Conservation (phyloP, 2,113 vertebrate species). For the Heterotilapia buettikoferi region DNA sequence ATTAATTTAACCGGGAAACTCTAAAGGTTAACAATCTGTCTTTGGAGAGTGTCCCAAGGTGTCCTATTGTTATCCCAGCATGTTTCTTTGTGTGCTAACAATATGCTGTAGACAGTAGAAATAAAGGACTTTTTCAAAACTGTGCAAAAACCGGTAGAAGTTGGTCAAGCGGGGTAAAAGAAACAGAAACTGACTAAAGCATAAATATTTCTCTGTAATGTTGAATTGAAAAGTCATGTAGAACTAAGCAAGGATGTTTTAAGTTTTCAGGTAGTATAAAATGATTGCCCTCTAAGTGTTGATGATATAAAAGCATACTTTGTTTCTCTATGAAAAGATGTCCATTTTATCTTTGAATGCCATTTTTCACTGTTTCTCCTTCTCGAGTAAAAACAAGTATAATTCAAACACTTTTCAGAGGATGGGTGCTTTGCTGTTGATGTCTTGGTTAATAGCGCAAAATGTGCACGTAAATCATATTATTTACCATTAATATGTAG, state of each 20-base stretch:
- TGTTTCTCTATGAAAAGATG: background rate
- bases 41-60: background rate
- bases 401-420: background rate
- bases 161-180: background rate
- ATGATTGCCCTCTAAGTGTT: background rate
- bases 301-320: background rate
- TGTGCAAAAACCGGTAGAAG: background rate
- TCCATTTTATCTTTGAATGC: background rate
- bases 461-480: background rate
- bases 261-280: background rate
- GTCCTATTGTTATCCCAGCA: background rate
- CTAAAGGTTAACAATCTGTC: background rate
- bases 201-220: background rate
- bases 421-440: background rate
- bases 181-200: background rate
- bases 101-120: background rate
- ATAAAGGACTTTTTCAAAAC: background rate
- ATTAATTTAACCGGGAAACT: background rate
- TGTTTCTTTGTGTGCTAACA: background rate
- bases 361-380: background rate
- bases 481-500: background rate
- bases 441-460: background rate
- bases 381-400: background rate
- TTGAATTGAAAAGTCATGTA: background rate
- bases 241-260: background rate